These are phyloP conservation scores for Microplitis deprimator DNA, from an alignment of 2,888 invertebrate species.

Conservation along the genomic window DNA sequence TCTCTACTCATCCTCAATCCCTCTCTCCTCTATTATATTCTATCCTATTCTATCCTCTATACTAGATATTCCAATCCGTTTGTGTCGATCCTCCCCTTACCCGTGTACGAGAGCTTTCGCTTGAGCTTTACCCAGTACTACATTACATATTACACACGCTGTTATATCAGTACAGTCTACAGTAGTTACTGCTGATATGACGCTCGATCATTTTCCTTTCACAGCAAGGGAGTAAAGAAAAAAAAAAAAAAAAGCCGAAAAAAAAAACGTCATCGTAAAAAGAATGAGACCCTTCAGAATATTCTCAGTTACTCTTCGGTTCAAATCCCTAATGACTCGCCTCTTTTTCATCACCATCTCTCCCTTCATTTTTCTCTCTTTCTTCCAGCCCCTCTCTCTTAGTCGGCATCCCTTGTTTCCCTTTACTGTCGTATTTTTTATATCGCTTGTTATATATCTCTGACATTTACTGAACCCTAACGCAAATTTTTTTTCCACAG, in stretches of 20 bases:
- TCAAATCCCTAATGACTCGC: neutral
- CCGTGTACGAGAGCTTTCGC: too few relatives aligned
- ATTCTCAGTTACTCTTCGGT: conserved; percentile 11
- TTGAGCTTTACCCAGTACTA: too few relatives aligned
- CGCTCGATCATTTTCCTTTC: conserved; percentile 24
- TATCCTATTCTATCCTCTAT: conserved; percentile 3
- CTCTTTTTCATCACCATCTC: neutral
- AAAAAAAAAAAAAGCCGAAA: neutral
- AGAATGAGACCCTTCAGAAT: neutral
- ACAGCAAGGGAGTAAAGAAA: neutral
- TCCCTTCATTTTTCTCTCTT: neutral
- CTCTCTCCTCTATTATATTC: conserved; percentile 33
- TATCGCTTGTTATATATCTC: neutral
- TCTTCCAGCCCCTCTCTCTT: too few relatives aligned
- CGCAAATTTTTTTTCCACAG: neutral
- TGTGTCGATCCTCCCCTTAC: neutral
- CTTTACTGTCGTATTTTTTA: neutral
- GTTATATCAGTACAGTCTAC: conserved; percentile 11
- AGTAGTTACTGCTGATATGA: conserved; percentile 29
- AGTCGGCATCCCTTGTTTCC: neutral
- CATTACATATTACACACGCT: too few relatives aligned
- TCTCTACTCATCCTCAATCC: conserved; percentile 37
- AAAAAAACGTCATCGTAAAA: conserved; percentile 21
- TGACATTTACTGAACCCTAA: neutral
- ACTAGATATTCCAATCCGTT: conserved; percentile 16